A percentile compares a stretch with the other conserved stretches of the same genome.
Conservation (phyloP, 2,797 vertebrate genomes). For the Coreius guichenoti region DNA sequence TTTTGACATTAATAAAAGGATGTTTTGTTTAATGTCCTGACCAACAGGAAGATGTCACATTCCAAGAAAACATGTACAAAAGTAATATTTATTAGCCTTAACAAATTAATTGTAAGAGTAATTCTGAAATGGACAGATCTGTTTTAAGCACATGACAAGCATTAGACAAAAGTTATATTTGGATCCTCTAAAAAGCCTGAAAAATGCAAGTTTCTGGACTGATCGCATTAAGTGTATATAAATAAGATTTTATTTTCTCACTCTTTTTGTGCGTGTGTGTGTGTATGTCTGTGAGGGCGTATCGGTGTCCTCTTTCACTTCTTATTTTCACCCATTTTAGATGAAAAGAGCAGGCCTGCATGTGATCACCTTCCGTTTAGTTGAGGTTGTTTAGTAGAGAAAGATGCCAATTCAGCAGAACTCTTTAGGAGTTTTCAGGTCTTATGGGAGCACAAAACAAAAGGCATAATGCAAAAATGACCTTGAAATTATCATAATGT, state of each 20-base stretch:
- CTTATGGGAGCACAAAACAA: background rate
- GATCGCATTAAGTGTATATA: background rate
- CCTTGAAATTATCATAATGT: background rate
- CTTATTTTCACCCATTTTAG: background rate
- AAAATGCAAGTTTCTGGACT: background rate
- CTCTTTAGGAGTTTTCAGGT: background rate
- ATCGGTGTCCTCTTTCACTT: conserved; percentile 6
- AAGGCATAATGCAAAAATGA: background rate
- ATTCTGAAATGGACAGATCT: background rate
- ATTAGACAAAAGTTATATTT: background rate
- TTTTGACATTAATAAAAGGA: background rate
- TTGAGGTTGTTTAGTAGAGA: background rate
- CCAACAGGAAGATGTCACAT: background rate
- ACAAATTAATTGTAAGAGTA: background rate
- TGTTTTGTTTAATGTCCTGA: background rate
- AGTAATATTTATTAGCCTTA: background rate
- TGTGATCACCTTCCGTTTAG: conserved; percentile 1
- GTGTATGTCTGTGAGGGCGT: background rate
- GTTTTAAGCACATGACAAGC: background rate
- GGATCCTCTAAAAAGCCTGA: background rate
- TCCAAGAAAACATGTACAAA: conserved; percentile 5
- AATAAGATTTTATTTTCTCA: background rate
- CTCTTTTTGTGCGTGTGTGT: background rate
- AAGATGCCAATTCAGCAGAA: background rate
- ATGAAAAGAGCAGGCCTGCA: background rate